phyloP scores from a whole-genome alignment of 2,113 vertebrate species.

The Ranitomeya imitator region DNA sequence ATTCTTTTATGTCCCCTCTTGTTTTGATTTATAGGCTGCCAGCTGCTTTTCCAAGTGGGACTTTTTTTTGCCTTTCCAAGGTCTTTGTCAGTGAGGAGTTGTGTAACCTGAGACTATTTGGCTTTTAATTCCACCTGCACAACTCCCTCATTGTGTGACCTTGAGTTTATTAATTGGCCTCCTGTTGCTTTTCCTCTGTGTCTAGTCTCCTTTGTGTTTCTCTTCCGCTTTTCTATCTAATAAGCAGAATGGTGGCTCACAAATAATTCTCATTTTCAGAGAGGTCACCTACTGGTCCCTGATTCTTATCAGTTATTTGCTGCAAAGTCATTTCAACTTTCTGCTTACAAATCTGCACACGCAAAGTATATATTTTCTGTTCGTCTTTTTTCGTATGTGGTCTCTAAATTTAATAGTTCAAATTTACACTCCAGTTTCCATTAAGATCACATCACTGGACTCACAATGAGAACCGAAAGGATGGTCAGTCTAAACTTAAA shows the following conservation, averaged over 20 bases:
- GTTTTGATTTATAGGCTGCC: slow-evolving; percentile 48
- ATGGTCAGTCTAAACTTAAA: too few species aligned
- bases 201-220: slow-evolving; percentile 34
- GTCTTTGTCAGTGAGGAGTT: slow-evolving; percentile 34
- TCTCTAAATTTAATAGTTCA: background rate
- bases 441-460: background rate
- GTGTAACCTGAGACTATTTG: slow-evolving; percentile 52
- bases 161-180: slow-evolving; percentile 53
- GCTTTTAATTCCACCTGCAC: slow-evolving; percentile 54
- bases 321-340: background rate
- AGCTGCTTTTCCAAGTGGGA: slow-evolving; percentile 44
- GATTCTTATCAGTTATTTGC: slow-evolving; percentile 19
- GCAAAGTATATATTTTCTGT: background rate
- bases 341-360: background rate
- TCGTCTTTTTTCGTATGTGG: background rate
- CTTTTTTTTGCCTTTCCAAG: slow-evolving; percentile 38
- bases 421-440: too few species aligned
- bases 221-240: slow-evolving; percentile 33
- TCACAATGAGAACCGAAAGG: background rate
- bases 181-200: slow-evolving; percentile 48
- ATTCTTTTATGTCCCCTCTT: slow-evolving; percentile 13
- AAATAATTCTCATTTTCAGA: background rate
- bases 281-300: slow-evolving; percentile 9
- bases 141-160: slow-evolving; percentile 35
- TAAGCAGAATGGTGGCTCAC: slow-evolving; percentile 41